These are phyloP conservation scores for Vannuccia rotundouncinata DNA, from an alignment of 2,888 invertebrate genomes.

Conservation along the genomic window DNA sequence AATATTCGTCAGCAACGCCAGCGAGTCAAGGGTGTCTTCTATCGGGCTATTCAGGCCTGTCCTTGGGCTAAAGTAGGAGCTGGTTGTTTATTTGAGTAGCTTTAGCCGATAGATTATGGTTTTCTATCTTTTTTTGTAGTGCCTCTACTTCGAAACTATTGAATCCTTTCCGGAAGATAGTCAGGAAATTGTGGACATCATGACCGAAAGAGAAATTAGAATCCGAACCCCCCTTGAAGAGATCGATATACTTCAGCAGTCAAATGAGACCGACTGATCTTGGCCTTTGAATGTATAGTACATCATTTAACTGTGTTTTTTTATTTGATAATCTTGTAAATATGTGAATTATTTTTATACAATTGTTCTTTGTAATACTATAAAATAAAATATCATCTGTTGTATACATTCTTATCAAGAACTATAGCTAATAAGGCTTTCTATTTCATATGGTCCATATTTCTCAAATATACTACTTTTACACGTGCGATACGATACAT, in stretches of 20 bases:
- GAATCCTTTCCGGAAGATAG: conserved; percentile 49
- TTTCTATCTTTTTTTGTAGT: conserved; percentile 45
- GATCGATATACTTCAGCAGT: conserved; percentile 47
- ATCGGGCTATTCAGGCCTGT: conserved; percentile 56
- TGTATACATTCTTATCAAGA: too few species aligned
- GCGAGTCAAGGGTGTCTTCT: conserved; percentile 53
- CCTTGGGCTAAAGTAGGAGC: conserved; percentile 56
- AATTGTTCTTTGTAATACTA: too few species aligned
- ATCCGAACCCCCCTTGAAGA: conserved; percentile 58
- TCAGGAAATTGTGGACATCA: conserved; percentile 54
- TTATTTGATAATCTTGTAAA: not conserved
- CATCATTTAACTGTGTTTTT: not conserved
- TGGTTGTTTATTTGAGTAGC: too few species aligned
- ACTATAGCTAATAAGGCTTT: not conserved
- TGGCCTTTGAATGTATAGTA: not conserved
- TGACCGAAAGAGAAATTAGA: conserved; percentile 57
- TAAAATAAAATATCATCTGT: too few species aligned
- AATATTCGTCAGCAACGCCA: conserved; percentile 1
- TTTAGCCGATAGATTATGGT: too few species aligned
- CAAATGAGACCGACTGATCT: too few species aligned
- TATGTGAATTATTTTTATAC: too few species aligned
- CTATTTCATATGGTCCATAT: not conserved
- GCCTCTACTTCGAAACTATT: conserved; percentile 54
- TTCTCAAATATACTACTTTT: too few species aligned
- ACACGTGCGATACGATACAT: too few species aligned